phyloP scores from a whole-genome alignment of 2,888 invertebrate genomes.

The Sisyra nigra region DNA sequence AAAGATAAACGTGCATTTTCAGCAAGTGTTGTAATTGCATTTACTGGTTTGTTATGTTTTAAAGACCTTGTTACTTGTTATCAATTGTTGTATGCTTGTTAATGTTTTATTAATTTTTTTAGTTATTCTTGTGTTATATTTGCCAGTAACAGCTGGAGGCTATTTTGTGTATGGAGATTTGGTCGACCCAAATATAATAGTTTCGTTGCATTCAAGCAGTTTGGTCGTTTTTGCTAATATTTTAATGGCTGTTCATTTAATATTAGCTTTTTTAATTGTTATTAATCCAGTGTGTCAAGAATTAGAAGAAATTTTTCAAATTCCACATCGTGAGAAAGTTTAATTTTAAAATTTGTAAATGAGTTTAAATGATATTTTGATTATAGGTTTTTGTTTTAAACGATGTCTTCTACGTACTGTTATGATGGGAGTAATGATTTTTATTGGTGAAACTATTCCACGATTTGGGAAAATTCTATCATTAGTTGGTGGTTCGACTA shows the following conservation, averaged over 20 bases:
- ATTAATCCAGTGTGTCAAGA: constrained; percentile 58
- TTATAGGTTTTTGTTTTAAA: constrained; percentile 42
- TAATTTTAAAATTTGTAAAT: background rate
- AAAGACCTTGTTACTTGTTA: background rate
- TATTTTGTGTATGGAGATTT: constrained; percentile 45
- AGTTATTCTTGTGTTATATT: constrained; percentile 39
- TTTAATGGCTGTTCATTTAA: constrained; percentile 45
- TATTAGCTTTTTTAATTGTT: constrained; percentile 50
- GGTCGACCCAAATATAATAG: constrained; percentile 40
- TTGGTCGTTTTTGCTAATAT: constrained; percentile 39
- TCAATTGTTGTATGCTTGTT: background rate
- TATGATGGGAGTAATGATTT: constrained; percentile 39
- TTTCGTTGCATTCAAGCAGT: constrained; percentile 34
- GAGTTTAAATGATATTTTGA: constrained; percentile 1
- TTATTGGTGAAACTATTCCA: constrained; percentile 50
- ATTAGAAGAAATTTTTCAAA: constrained; percentile 43
- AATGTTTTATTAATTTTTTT: constrained; percentile 14
- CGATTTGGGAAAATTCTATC: constrained; percentile 52
- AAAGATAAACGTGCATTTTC: constrained; percentile 44
- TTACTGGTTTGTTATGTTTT: constrained; percentile 31
- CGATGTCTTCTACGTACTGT: constrained; percentile 37
- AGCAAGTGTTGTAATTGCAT: constrained; percentile 42
- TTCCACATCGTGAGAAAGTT: constrained; percentile 36
- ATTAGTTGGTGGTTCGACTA: constrained; percentile 52
- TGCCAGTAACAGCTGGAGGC: constrained; percentile 42